phyloP scores from a whole-genome alignment of 1,140 invertebrate genomes.

The Drosophila trapezifrons region DNA sequence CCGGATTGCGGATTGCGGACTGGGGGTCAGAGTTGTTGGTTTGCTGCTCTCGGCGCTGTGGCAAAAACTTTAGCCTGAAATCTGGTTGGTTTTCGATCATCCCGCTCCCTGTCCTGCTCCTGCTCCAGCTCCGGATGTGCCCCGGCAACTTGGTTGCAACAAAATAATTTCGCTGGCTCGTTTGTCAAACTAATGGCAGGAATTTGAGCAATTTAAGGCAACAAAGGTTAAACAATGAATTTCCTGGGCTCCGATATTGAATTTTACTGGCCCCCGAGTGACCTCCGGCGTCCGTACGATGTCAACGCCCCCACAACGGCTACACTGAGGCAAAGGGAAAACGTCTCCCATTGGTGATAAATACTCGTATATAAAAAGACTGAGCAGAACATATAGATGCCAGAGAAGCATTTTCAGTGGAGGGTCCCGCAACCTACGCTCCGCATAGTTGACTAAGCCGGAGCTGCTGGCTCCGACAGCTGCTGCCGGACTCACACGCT shows the following conservation, averaged over 20 bases:
- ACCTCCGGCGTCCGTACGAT: conserved; percentile 35
- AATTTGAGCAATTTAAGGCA: conserved; percentile 82
- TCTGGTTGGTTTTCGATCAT: conserved; percentile 47
- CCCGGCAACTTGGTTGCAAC: conserved; percentile 58
- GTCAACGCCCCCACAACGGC: conserved; percentile 39
- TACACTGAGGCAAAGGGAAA: background rate
- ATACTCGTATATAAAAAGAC: too few species aligned
- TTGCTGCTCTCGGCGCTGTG: conserved; percentile 29
- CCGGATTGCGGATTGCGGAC: conserved; percentile 7
- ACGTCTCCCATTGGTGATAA: background rate
- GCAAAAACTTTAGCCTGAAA: conserved; percentile 65
- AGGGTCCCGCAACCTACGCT: conserved; percentile 2
- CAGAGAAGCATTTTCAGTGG: background rate
- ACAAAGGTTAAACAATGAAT: conserved; percentile 83
- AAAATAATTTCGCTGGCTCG: conserved; percentile 79
- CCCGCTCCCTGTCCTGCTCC: background rate
- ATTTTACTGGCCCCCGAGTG: conserved; percentile 59
- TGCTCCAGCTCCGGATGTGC: conserved; percentile 14
- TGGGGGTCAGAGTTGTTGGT: conserved; percentile 38
- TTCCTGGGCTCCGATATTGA: conserved; percentile 70
- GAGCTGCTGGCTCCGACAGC: conserved; percentile 52
- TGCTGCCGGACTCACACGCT: conserved; percentile 70
- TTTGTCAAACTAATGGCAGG: conserved; percentile 81
- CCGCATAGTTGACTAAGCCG: conserved; percentile 63
- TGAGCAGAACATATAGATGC: background rate